Evolutionary conservation across 2,888 invertebrate species (phyloP).

Genomic region (Sinelater perroti): DNA sequence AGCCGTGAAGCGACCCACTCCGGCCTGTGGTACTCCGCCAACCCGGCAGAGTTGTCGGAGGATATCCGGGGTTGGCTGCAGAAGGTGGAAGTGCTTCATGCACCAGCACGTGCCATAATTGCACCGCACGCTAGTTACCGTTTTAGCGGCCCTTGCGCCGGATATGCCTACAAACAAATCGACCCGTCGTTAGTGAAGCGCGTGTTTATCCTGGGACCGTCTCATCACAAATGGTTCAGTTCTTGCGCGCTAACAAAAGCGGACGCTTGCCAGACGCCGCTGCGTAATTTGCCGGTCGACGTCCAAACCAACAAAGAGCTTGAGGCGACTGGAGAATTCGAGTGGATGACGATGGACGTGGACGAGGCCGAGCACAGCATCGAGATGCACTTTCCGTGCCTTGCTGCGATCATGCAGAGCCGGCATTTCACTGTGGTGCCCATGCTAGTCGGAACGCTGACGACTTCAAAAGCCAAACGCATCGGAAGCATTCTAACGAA

Average conservation of each 20-base stretch:
- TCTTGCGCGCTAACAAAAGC: slow-evolving; percentile 90
- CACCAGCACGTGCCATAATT: slow-evolving; percentile 85
- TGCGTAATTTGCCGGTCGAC: slow-evolving; percentile 91
- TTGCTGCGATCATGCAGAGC: slow-evolving; percentile 97
- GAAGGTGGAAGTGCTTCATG: slow-evolving; percentile 80
- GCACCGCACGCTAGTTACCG: slow-evolving; percentile 94
- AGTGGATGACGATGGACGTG: slow-evolving; percentile 84
- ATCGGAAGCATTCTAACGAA: slow-evolving; percentile 87
- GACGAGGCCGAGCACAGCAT: slow-evolving; percentile 97
- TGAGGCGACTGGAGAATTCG: slow-evolving; percentile 83
- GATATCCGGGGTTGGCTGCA: slow-evolving; percentile 87
- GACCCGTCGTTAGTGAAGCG: slow-evolving; percentile 84
- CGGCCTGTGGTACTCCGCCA: slow-evolving; percentile 2
- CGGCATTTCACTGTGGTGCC: slow-evolving; percentile 91
- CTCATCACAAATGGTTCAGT: slow-evolving; percentile 85
- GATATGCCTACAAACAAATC: slow-evolving; percentile 91
- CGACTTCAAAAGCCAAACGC: slow-evolving; percentile 78
- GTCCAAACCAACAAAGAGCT: slow-evolving; percentile 83
- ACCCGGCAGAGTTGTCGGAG: slow-evolving; percentile 71
- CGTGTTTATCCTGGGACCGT: slow-evolving; percentile 91
- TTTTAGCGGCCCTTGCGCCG: slow-evolving; percentile 93
- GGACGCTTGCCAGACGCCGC: slow-evolving; percentile 86
- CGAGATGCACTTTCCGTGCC: slow-evolving; percentile 96
- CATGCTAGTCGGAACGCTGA: slow-evolving; percentile 88
- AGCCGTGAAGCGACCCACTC: slow-evolving; percentile 4